phyloP scores from a whole-genome alignment of 53 echinoderm and acorn worm genomes.

The Echinometra lucunter region DNA sequence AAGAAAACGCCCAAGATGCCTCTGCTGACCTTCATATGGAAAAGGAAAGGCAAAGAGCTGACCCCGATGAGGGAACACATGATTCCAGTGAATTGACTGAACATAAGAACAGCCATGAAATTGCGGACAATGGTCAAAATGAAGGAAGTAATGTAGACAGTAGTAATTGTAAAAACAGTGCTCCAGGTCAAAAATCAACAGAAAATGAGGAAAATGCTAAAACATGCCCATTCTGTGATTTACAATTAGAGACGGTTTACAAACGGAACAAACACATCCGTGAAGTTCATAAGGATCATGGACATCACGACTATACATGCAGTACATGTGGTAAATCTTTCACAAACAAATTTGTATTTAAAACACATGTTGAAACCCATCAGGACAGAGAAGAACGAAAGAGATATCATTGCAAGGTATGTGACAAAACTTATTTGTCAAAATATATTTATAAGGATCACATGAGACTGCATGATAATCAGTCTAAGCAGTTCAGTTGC shows the following conservation, averaged over 20 bases:
- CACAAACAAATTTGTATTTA: background rate
- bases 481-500: background rate
- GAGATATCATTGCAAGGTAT: background rate
- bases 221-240: background rate
- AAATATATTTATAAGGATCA: background rate
- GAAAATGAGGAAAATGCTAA: background rate
- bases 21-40: background rate
- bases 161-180: background rate
- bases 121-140: background rate
- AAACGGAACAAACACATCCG: background rate
- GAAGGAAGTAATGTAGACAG: background rate
- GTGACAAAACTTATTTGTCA: background rate
- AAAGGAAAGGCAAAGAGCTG: background rate
- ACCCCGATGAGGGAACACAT: background rate
- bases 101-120: background rate
- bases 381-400: background rate
- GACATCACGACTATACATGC: background rate
- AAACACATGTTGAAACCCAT: background rate
- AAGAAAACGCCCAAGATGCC: background rate
- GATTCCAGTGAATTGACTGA: background rate
- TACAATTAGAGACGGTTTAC: background rate
- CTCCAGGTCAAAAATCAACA: background rate
- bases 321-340: conserved; percentile 3
- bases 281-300: background rate
- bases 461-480: background rate